These are phyloP conservation scores for Poecile atricapillus DNA, from an alignment of 2,113 vertebrate species.

Conservation along the genomic window DNA sequence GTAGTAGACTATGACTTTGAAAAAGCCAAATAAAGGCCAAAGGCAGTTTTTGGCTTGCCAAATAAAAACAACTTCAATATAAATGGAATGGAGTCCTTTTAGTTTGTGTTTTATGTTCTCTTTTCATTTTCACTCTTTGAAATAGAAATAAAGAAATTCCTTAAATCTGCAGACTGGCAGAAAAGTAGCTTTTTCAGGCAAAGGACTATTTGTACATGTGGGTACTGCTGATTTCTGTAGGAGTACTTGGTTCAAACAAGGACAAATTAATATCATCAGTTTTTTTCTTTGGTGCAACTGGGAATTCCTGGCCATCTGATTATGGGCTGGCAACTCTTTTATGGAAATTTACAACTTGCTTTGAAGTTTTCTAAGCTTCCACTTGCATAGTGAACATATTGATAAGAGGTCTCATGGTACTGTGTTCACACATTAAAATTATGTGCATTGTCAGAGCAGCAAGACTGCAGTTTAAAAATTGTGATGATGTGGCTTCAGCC, in stretches of 20 bases:
- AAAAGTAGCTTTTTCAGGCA: background rate
- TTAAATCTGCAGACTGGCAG: background rate
- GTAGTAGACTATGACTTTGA: background rate
- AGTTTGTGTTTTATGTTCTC: conserved; percentile 24
- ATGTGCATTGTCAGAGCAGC: background rate
- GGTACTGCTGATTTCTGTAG: background rate
- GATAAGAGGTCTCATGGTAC: conserved; percentile 4
- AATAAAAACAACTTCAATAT: background rate
- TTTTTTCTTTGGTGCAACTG: conserved; percentile 20
- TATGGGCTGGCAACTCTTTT: conserved; percentile 20
- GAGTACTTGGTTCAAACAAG: conserved; percentile 2
- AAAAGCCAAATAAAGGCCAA: conserved; percentile 35
- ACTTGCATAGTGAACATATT: background rate
- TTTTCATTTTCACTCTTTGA: conserved; percentile 40
- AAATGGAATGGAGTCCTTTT: background rate
- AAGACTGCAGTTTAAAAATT: background rate
- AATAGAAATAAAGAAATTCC: conserved; percentile 25
- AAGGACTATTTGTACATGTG: background rate
- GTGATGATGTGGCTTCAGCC: background rate
- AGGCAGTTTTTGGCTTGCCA: background rate
- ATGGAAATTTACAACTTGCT: conserved; percentile 21
- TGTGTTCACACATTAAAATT: conserved; percentile 8
- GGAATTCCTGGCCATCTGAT: conserved; percentile 24
- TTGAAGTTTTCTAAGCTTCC: conserved; percentile 30
- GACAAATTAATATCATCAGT: conserved; percentile 8